phyloP scores from a whole-genome alignment of 2,888 invertebrate genomes.

The Mimumesa dahlbomi region DNA sequence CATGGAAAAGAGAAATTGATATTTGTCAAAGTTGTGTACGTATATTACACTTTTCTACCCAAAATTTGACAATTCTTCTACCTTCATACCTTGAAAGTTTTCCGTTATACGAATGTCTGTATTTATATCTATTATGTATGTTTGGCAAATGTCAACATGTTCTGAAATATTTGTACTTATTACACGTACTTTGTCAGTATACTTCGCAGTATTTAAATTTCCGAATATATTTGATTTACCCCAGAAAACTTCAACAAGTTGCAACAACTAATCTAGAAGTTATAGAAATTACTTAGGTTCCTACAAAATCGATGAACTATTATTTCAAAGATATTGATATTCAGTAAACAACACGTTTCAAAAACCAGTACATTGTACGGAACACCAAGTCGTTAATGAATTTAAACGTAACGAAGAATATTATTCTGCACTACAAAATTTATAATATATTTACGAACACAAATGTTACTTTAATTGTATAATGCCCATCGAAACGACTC shows the following conservation, averaged over 20 bases:
- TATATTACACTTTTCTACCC: slow-evolving; percentile 30
- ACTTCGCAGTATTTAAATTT: slow-evolving; percentile 8
- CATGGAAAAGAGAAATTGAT: no score
- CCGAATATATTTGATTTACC: slow-evolving; percentile 24
- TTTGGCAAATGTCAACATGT: slow-evolving; percentile 14
- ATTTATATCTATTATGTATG: slow-evolving; percentile 37
- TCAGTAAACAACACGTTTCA: neutral
- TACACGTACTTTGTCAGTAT: slow-evolving; percentile 52
- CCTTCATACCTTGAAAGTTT: slow-evolving; percentile 24
- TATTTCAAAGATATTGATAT: neutral
- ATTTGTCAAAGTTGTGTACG: slow-evolving; percentile 22
- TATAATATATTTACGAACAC: neutral
- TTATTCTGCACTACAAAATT: neutral
- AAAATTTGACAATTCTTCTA: slow-evolving; percentile 11
- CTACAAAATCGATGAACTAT: no score
- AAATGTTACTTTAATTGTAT: slow-evolving; percentile 17
- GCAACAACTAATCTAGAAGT: neutral
- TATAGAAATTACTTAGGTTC: neutral
- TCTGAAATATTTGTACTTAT: slow-evolving; percentile 61
- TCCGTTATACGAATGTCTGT: slow-evolving; percentile 12
- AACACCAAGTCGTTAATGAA: no score
- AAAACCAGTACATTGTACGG: neutral
- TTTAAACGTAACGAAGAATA: neutral
- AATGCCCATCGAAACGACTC: slow-evolving; percentile 62
- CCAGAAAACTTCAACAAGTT: neutral